phyloP scores from a whole-genome alignment of 2,797 vertebrate species.

The Lacerta bilineata region DNA sequence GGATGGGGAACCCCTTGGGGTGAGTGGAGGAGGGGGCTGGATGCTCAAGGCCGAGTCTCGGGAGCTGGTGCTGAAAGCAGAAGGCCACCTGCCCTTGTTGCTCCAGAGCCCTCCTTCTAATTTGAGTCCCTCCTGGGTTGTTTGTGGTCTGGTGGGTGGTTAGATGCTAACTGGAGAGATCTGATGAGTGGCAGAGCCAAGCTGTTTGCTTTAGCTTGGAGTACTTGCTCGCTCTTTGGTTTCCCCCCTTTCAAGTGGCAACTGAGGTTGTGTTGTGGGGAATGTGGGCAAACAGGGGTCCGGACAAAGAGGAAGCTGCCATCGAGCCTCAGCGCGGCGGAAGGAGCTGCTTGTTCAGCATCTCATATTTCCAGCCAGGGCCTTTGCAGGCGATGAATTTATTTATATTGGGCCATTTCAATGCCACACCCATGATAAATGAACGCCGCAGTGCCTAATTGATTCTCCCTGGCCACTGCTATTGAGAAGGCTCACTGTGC shows the following conservation, averaged over 20 bases:
- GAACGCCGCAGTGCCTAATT: not conserved
- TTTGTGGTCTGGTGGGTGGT: constrained; percentile 23
- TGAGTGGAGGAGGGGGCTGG: not conserved
- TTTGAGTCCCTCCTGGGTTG: not conserved
- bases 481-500: not conserved
- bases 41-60: not conserved
- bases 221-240: not conserved
- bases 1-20: constrained; percentile 33
- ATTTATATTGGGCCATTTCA: not conserved
- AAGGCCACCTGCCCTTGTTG: constrained; percentile 29
- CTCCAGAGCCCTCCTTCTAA: not conserved
- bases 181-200: not conserved
- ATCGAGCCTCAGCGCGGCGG: not conserved
- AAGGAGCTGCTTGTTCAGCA: not conserved
- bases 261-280: constrained; percentile 10
- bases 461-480: not conserved
- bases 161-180: not conserved
- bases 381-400: not conserved
- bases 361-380: not conserved
- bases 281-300: not conserved
- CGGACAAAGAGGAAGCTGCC: not conserved
- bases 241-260: constrained; percentile 7
- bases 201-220: not conserved
- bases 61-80: constrained; percentile 26
- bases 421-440: not conserved